Evolutionary conservation across 2,888 invertebrate genomes (phyloP).

Genomic region (Leuctra nigra): DNA sequence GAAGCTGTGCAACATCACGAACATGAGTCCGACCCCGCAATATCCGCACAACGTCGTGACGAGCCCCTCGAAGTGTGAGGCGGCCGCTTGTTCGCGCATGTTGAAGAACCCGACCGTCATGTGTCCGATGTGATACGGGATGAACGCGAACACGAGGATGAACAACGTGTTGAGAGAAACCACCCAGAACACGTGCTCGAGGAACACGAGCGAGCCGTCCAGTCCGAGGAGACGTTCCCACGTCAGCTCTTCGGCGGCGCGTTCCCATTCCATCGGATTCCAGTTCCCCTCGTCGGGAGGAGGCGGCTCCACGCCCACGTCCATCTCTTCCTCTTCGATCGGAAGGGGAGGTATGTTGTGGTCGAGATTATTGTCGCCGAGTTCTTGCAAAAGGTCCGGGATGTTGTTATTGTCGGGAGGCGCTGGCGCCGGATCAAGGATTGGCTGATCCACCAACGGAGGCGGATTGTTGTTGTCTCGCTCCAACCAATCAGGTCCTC

Average conservation of each 20-base stretch:
- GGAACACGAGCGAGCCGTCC: conserved; percentile 92
- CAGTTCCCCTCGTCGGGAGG: conserved; percentile 77
- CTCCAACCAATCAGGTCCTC: conserved; percentile 94
- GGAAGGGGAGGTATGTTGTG: conserved; percentile 4
- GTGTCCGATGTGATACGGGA: conserved; percentile 92
- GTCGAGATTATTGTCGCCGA: conserved; percentile 30
- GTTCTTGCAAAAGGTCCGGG: conserved; percentile 37
- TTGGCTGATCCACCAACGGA: conserved; percentile 30
- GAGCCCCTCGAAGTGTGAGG: conserved; percentile 86
- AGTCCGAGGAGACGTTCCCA: conserved; percentile 95
- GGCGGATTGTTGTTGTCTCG: conserved; percentile 51
- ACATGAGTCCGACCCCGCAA: conserved; percentile 71
- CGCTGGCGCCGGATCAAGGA: conserved; percentile 14
- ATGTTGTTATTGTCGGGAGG: conserved; percentile 40
- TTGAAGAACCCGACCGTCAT: conserved; percentile 69
- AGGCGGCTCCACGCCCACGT: conserved; percentile 33
- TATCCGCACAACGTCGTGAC: conserved; percentile 92
- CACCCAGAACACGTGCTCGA: conserved; percentile 99
- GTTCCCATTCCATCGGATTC: conserved; percentile 99
- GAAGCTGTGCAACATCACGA: conserved; percentile 78
- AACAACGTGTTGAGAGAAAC: conserved; percentile 95
- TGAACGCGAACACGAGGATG: conserved; percentile 94
- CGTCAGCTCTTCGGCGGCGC: conserved; percentile 94
- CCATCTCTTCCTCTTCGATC: conserved; percentile 16
- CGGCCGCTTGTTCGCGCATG: conserved; percentile 57